Evolutionary conservation across 1,140 invertebrate species (phyloP).

Genomic region (Bombus superbus): DNA sequence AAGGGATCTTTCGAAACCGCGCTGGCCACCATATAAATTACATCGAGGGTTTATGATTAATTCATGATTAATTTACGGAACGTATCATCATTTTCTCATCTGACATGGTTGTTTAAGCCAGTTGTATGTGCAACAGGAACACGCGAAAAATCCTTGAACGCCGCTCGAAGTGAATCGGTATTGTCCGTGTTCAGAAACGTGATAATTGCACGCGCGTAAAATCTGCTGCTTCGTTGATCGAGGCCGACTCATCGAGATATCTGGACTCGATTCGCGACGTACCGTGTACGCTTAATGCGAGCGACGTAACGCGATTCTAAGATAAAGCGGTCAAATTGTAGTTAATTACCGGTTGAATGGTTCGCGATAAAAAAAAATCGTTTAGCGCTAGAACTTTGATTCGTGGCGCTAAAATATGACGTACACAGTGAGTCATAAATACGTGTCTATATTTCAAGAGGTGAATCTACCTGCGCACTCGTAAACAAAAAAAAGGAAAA

Average conservation of each 20-base stretch:
- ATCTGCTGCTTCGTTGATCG: not conserved
- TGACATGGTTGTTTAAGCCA: constrained; percentile 5
- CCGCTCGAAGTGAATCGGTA: not conserved
- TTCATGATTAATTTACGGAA: constrained; percentile 47
- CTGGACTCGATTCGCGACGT: too few species aligned
- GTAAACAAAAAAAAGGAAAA: too few species aligned
- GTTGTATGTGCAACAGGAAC: not conserved
- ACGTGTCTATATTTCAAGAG: too few species aligned
- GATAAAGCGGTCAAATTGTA: too few species aligned
- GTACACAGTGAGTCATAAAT: too few species aligned
- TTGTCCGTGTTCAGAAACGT: not conserved
- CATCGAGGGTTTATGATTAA: constrained; percentile 42
- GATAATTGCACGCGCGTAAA: constrained; percentile 12
- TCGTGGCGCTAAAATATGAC: too few species aligned
- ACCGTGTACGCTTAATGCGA: too few species aligned
- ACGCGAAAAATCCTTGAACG: constrained; percentile 3
- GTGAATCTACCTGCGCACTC: too few species aligned
- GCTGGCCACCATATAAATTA: constrained; percentile 23
- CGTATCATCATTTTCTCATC: constrained; percentile 55
- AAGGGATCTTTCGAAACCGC: not conserved
- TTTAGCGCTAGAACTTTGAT: too few species aligned
- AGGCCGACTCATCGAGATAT: not conserved
- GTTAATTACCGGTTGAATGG: too few species aligned
- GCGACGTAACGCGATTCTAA: too few species aligned
- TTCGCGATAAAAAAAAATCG: too few species aligned